Base-by-base conservation (phyloP, 2,888 invertebrate genomes). In the Chloroclysta siterata region DNA sequence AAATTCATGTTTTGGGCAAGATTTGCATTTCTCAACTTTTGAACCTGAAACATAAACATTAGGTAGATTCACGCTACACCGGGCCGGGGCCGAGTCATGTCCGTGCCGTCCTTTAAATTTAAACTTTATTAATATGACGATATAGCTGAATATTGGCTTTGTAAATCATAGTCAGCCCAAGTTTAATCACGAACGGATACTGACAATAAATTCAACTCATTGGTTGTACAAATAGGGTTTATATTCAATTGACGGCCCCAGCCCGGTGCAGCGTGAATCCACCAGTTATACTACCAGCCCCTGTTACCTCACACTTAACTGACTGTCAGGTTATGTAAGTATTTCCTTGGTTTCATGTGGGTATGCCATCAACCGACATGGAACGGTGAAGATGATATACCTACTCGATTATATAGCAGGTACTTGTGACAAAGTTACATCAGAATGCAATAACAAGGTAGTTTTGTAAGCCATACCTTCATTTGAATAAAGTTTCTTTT, bases 301-400 rank as follows among this genome's bases (percentile, higher is more conserved):
- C 55, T 55, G 54, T 56, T 64, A 64, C 60, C 15, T 60, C 64
- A 64, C 64, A 60, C 15, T 46, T 36, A 11, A 7, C 28, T 15
- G 47, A 10, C 15, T 15, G 13, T 28, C 22, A 28, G 28, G 47
- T 61, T 61, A 65, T 61, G 36, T 61, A 65, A 65, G 52, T 29
- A 68, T 63, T 65, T 66, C 61, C 65, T 61, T 53, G 53, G 48
- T 46, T 60, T 61, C 63, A 66, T 57, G 66, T 61, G 3, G 22
- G 22, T 22, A 60, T 60, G 63, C 57, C 57, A 65, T 65, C 66
- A 65, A 67, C 62, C 54, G 59, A 56, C 44, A 60, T 64, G 53
- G 68, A 68, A 61, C 60, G 39, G 14, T 53, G 63, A 57, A 53
- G 62, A 62, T 63, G 55, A 57, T 60, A 56, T 41, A 52, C 52